Conservation (phyloP, 2,113 vertebrate species). For the Cricetomys ansorgei region DNA sequence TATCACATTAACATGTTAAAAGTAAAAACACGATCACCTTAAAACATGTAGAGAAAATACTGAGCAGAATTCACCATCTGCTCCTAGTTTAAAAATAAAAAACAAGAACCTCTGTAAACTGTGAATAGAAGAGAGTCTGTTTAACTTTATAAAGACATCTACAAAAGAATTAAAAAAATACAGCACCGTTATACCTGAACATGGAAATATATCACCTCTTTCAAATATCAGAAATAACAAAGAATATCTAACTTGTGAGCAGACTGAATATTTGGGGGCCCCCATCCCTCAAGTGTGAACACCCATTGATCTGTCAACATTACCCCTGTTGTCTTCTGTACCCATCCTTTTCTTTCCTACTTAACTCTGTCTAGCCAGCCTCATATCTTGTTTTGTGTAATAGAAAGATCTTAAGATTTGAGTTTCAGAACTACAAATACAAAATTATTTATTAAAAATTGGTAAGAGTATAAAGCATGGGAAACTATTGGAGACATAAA, state of each 20-base stretch:
- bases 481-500: neutral
- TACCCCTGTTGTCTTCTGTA: neutral
- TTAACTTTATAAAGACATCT: neutral
- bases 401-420: slow-evolving; percentile 9
- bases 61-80: slow-evolving; percentile 21
- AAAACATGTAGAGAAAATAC: slow-evolving; percentile 9
- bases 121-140: neutral
- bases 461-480: neutral
- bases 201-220: neutral
- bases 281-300: neutral
- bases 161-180: neutral
- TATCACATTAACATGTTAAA: neutral
- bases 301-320: neutral
- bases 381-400: neutral
- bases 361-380: neutral
- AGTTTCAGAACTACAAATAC: neutral
- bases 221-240: neutral
- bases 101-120: neutral
- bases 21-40: neutral
- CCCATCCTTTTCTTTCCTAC: neutral
- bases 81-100: slow-evolving; percentile 23
- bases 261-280: neutral
- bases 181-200: neutral
- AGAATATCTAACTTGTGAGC: neutral
- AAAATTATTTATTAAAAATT: neutral